These are phyloP conservation scores for Sitophilus oryzae DNA, from an alignment of 1,140 invertebrate genomes.

Conservation along the genomic window DNA sequence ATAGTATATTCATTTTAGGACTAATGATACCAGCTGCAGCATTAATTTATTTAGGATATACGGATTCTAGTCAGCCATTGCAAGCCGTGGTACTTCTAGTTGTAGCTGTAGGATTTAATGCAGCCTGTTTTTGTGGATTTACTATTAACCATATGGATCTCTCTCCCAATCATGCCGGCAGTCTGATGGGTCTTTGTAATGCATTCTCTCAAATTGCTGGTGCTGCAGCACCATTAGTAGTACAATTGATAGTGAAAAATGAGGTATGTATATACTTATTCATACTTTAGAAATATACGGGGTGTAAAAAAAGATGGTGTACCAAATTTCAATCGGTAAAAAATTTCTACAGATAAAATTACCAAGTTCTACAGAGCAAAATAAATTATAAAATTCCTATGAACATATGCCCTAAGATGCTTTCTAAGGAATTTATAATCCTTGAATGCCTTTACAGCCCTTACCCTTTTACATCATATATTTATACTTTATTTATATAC, in stretches of 20 bases:
- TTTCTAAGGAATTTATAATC: too few species aligned
- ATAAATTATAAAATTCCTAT: too few species aligned
- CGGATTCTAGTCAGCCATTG: not conserved
- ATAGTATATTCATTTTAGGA: slow-evolving; percentile 40
- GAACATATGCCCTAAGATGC: too few species aligned
- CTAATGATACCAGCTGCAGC: slow-evolving; percentile 52
- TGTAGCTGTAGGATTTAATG: slow-evolving; percentile 65
- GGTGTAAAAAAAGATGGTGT: too few species aligned
- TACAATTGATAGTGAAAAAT: slow-evolving; percentile 46
- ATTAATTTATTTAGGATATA: slow-evolving; percentile 49
- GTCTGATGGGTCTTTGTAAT: slow-evolving; percentile 70
- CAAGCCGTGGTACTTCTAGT: slow-evolving; percentile 57
- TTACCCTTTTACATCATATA: too few species aligned
- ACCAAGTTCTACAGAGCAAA: too few species aligned
- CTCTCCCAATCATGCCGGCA: slow-evolving; percentile 62
- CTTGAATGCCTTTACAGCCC: too few species aligned
- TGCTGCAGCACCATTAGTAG: slow-evolving; percentile 57
- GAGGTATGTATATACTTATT: too few species aligned
- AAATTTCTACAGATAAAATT: too few species aligned
- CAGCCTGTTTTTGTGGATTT: slow-evolving; percentile 64
- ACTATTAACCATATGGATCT: slow-evolving; percentile 64
- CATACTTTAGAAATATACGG: too few species aligned
- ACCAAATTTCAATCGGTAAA: too few species aligned
- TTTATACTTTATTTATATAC: too few species aligned
- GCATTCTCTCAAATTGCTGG: slow-evolving; percentile 62